Conservation (phyloP, 2,888 invertebrate species). For the Caenorhabditis drosophilae region DNA sequence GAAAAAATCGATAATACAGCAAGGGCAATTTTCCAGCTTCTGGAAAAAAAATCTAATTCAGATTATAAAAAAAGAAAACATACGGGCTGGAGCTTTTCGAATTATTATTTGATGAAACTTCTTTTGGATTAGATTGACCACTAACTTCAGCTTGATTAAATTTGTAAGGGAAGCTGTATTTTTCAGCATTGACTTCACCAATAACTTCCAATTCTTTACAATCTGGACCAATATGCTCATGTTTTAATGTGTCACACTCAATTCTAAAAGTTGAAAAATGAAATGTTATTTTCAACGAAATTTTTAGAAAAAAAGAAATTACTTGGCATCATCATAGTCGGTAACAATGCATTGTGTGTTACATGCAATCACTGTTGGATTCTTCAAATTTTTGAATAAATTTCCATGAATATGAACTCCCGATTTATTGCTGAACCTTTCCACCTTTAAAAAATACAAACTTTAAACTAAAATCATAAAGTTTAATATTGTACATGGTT, state of each 20-base stretch:
- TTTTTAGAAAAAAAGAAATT: background rate
- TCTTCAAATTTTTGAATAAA: slow-evolving; percentile 22
- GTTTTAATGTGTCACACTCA: slow-evolving; percentile 14
- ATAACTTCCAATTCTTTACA: slow-evolving; percentile 16
- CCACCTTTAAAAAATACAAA: slow-evolving; percentile 14
- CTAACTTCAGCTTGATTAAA: slow-evolving; percentile 16
- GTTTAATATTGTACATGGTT: slow-evolving; percentile 17
- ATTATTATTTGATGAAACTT: slow-evolving; percentile 4
- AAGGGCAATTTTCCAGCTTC: slow-evolving; percentile 45
- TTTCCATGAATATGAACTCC: slow-evolving; percentile 23
- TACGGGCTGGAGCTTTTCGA: slow-evolving; percentile 17
- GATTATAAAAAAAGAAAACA: background rate
- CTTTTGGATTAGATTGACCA: slow-evolving; percentile 24
- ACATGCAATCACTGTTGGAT: slow-evolving; percentile 37
- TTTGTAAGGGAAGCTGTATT: slow-evolving; percentile 19
- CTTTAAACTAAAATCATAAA: background rate
- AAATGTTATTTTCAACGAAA: no score
- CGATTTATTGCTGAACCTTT: slow-evolving; percentile 23
- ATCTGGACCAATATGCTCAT: slow-evolving; percentile 9
- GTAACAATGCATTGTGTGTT: slow-evolving; percentile 27
- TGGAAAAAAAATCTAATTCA: slow-evolving; percentile 5
- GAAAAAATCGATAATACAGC: slow-evolving; percentile 37
- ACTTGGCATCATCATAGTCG: slow-evolving; percentile 9
- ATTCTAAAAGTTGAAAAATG: slow-evolving; percentile 19
- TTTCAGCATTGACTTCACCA: slow-evolving; percentile 18